Conservation (phyloP, 2,113 vertebrate genomes). For the mouse (Mus musculus) region DNA sequence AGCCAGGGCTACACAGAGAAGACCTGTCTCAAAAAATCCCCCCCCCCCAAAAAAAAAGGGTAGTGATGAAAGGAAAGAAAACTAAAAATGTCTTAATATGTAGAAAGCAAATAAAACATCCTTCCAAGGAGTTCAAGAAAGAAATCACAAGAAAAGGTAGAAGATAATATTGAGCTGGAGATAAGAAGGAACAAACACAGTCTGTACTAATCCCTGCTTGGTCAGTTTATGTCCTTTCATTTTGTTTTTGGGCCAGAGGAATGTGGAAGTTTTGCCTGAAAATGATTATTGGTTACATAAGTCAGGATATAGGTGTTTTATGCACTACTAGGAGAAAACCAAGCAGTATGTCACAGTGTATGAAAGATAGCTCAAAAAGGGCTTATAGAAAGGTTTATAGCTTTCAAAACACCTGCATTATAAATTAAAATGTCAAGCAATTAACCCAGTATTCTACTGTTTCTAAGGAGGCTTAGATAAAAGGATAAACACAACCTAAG, state of each 20-base stretch:
- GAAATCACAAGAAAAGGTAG: not conserved
- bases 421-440: not conserved
- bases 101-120: not conserved
- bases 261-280: not conserved
- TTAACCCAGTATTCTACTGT: not conserved
- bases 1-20: too few species aligned
- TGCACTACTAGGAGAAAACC: not conserved
- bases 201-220: constrained; percentile 86
- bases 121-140: not conserved
- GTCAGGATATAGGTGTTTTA: not conserved
- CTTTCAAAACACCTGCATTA: not conserved
- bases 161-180: not conserved
- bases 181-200: not conserved
- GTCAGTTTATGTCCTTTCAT: constrained; percentile 80
- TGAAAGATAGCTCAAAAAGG: constrained; percentile 10
- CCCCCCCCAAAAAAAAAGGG: not conserved
- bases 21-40: too few species aligned
- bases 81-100: not conserved
- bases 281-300: not conserved
- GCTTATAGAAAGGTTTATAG: not conserved
- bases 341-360: not conserved
- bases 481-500: not conserved
- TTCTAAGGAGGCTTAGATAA: not conserved
- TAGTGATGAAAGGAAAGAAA: not conserved
- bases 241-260: constrained; percentile 88